Evolutionary conservation across 2,888 invertebrate genomes (phyloP).

Genomic region (Heliconius ismenius): DNA sequence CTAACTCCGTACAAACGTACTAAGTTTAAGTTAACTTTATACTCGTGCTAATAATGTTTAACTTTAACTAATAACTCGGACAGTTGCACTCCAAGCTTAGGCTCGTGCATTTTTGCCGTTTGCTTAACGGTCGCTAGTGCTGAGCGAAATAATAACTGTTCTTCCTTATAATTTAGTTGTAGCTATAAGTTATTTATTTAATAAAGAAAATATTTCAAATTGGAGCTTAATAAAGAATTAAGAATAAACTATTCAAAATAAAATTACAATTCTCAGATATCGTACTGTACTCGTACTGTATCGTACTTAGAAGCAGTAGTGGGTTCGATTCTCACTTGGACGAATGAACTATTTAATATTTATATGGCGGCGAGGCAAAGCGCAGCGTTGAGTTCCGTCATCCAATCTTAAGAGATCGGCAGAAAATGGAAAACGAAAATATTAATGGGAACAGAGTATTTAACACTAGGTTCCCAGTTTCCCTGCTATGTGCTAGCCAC

Average conservation of each 20-base stretch:
- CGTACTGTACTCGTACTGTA: too few relatives aligned
- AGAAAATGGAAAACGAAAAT: too few relatives aligned
- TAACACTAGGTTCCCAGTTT: too few relatives aligned
- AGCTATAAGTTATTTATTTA: background rate
- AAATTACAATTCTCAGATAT: background rate
- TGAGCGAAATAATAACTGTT: conserved; percentile 7
- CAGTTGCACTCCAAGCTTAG: conserved; percentile 11
- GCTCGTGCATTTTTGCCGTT: conserved; percentile 14
- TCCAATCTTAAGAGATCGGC: too few relatives aligned
- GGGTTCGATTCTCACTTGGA: too few relatives aligned
- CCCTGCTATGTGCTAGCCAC: too few relatives aligned
- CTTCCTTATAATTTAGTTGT: background rate
- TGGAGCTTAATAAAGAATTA: background rate
- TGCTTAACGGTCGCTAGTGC: conserved; percentile 11
- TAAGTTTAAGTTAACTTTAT: background rate
- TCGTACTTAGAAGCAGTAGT: too few relatives aligned
- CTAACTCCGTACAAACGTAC: background rate
- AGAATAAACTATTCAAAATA: background rate
- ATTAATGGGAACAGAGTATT: too few relatives aligned
- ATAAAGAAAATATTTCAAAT: background rate
- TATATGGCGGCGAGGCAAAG: too few relatives aligned
- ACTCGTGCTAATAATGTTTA: background rate
- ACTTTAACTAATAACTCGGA: conserved; percentile 6
- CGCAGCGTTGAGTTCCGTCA: too few relatives aligned
- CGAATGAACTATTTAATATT: too few relatives aligned